Base-by-base conservation (phyloP, 2,113 vertebrate species). In the Salvelinus namaycush region DNA sequence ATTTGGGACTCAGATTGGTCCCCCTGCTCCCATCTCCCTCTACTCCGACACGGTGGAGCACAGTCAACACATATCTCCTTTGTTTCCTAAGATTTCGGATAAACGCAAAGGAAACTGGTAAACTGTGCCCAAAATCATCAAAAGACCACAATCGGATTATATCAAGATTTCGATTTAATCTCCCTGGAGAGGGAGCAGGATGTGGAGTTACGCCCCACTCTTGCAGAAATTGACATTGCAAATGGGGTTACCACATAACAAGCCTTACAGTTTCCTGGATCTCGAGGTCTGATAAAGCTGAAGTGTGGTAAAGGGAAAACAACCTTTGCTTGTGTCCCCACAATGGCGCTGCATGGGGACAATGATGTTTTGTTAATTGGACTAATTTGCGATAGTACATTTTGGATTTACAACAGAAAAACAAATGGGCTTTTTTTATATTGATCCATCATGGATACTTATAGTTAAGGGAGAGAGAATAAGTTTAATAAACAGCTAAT, bases 101-200 rank as follows among this genome's bases (percentile, higher is more conserved):
- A 76, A 79, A 83, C 68, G 68, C 39, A 34, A 34, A 71, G 68
- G 16, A 70, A 74, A 75, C 12, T 26, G 76, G 54, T 77, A 68
- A 75, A 48, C 54, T 67, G 57, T 77, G 72, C 77, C 71, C 13
- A 31, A 73, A 73, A 76, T 75, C 77, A 77, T 83, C 83, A 57
- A 83, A 84, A 81, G 83, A 54, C 75, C 75, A 79, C 64, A 59
- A 69, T 24, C 66, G 69, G 78, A 76, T 82, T 76, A 79, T 7
- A 27, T 75, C 70, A 49, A 78, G 70, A 68, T 83, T 71, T 44
- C 64, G 20, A 71, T 74, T 72, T 80, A 72, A 87, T 80, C 77
- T 84, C 65, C 22, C 34, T 60, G 66, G 79, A 81, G 76, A 76
- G 26, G 44, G 68, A 80, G 65, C 72, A 14, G 74, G 57, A 72